phyloP scores from a whole-genome alignment of 30 jellyfish, hydroid and myxozoan genomes.

The Aurelia sp. region DNA sequence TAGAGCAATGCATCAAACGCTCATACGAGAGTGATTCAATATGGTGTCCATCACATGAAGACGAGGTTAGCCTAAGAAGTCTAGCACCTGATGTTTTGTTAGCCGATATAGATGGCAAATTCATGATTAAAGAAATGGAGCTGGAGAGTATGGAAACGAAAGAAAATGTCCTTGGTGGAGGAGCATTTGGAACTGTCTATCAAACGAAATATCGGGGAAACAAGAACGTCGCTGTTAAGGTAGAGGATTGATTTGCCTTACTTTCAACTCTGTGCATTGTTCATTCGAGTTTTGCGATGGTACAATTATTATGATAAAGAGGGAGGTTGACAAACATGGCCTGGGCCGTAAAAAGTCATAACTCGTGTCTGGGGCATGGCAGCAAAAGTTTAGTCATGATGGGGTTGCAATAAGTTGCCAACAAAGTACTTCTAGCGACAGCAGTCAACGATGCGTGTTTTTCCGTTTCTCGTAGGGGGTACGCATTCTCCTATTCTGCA shows the following conservation, averaged over 20 bases:
- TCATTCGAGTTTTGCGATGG: no score
- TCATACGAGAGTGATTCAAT: slow-evolving; percentile 82
- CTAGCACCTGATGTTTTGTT: slow-evolving; percentile 93
- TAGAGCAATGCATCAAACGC: slow-evolving; percentile 70
- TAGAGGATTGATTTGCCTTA: background rate
- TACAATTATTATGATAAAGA: no score
- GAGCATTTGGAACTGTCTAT: slow-evolving; percentile 87
- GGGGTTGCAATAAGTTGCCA: no score
- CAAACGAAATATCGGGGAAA: slow-evolving; percentile 72
- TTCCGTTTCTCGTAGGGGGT: no score
- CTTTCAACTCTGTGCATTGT: background rate
- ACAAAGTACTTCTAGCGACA: no score
- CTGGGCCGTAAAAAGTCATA: no score
- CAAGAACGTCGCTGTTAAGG: slow-evolving; percentile 85
- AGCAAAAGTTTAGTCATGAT: no score
- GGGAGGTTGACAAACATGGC: no score
- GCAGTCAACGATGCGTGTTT: no score
- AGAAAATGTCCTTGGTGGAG: slow-evolving; percentile 80
- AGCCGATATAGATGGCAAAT: slow-evolving; percentile 80
- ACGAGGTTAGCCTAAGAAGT: slow-evolving; percentile 42
- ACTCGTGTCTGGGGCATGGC: no score
- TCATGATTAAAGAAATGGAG: slow-evolving; percentile 59
- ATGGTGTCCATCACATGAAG: slow-evolving; percentile 81
- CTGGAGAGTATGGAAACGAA: slow-evolving; percentile 38
- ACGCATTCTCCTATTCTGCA: no score